Evolutionary conservation across 2,113 vertebrate genomes (phyloP), one percentile per base, ranked within the genome.

Genomic region (Bucco capensis): DNA sequence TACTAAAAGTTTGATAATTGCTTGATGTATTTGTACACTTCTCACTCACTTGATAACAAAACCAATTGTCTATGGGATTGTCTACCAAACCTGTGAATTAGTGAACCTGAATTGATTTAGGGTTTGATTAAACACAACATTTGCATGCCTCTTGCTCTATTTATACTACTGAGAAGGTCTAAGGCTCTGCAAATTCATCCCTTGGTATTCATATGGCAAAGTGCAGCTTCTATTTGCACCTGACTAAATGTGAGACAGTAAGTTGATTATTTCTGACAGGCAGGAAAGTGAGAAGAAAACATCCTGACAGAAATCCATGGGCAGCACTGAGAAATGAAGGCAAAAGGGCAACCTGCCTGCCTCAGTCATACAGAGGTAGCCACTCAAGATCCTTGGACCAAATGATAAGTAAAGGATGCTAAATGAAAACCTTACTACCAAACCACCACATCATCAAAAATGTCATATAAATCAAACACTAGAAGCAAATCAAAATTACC

Each of bases 231-330:
- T 56, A 19, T 96, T 95, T 92, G 77, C 90, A 96, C 96, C 90
- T 96, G 95, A 91, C 76, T 88, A 86, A 95, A 85, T 51, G 79
- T 89, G 82, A 95, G 88, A 80, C 47, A 64, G 64, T 44, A 74
- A 91, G 82, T 61, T 96, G 95, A 97, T 96, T 96, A 92, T 95
- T 96, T 95, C 79, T 95, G 97, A 92, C 97, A 97, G 91, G 56
- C 17, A 40, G n/a, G 87, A 89, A 95, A 95, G 86, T 5, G 24
- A 95, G 62, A 71, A 86, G 85, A 75, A 96, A 96, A 92, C 72
- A 92, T 11, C 15, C 77, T 94, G 95, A 96, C 94, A 95, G 79
- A 93, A 85, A 96, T 95, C 89, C 30, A 92, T 72, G 94, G 72
- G 83, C 60, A 66, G 51, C 31, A 28, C 76, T 85, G 25, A 58